phyloP scores from a whole-genome alignment of 2,888 invertebrate genomes.

The Ophion costatus region DNA sequence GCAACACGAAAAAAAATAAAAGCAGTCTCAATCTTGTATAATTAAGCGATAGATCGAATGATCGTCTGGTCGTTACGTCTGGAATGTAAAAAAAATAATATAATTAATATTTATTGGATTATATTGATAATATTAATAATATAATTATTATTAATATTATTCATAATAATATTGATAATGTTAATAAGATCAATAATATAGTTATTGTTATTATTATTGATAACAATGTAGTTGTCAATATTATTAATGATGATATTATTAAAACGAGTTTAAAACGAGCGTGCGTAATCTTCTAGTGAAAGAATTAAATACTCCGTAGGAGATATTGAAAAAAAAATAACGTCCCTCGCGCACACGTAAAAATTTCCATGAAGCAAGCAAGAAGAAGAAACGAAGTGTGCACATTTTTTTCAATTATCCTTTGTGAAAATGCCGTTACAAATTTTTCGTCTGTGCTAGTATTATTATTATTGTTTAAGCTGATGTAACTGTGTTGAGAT shows the following conservation, averaged over 20 bases:
- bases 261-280: not conserved
- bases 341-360: slow-evolving; percentile 36
- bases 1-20: not conserved
- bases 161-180: no score
- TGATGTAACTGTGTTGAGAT: not conserved
- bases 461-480: slow-evolving; percentile 3
- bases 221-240: not conserved
- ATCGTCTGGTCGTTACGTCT: slow-evolving; percentile 56
- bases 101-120: slow-evolving; percentile 1
- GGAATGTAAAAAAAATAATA: slow-evolving; percentile 61
- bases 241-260: not conserved
- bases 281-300: not conserved
- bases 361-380: slow-evolving; percentile 55
- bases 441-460: not conserved
- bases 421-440: not conserved
- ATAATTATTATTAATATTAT: no score
- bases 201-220: not conserved
- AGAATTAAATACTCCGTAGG: slow-evolving; percentile 53
- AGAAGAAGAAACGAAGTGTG: slow-evolving; percentile 59
- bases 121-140: not conserved
- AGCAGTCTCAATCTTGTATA: slow-evolving; percentile 44
- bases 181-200: not conserved
- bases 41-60: slow-evolving; percentile 68
- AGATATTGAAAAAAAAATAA: slow-evolving; percentile 21
- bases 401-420: slow-evolving; percentile 67